Evolutionary conservation across 2,888 invertebrate species (phyloP), one percentile per base, ranked within the genome.

Genomic region (Blastobasis lacticolella): DNA sequence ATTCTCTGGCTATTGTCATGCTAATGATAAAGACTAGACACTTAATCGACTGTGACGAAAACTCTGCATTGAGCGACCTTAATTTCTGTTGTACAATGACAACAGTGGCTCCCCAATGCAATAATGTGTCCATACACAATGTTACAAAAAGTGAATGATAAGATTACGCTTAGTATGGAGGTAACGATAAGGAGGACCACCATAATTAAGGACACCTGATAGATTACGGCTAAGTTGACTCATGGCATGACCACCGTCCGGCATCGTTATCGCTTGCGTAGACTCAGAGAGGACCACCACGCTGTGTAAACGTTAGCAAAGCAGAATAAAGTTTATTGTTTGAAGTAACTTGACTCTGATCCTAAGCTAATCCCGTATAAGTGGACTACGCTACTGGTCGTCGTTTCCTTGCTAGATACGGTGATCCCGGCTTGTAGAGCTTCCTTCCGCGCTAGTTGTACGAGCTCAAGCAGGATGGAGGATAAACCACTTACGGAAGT

Each of bases 331-430:
- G 67, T 71, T 73, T 71, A 68, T 62, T 69, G 65, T 71, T 68
- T 66, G 63, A 42, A 69, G 75, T 69, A 78, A 80, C 69, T 54
- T 65, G 69, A 79, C 61, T 64, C 61, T 76, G 67, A 76, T 78
- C 74, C 73, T 61, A 62, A 63, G 64, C 75, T 81, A 78, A 81
- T 79, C 77, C 69, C 64, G 71, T 71, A 70, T 67, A 75, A 72
- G 73, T 74, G 73, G 66, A 71, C 69, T 62, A 66, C 67, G 69
- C 69, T 71, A 73, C 78, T 62, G 66, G 23, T 23, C 23, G 23
- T 64, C 70, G 74, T 75, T 83, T 86, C 82, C 86, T 79, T 78
- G 60, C 67, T 81, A 81, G 85, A 85, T 84, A 87, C 60, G 69
- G 67, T 69, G 74, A 73, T 73, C 70, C 71, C 67, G 62, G 62